Percentiles rank a stretch among this genome's conserved stretches.
Evolutionary conservation across 2,888 invertebrate species (phyloP).

Genomic region (Volucella inflata): DNA sequence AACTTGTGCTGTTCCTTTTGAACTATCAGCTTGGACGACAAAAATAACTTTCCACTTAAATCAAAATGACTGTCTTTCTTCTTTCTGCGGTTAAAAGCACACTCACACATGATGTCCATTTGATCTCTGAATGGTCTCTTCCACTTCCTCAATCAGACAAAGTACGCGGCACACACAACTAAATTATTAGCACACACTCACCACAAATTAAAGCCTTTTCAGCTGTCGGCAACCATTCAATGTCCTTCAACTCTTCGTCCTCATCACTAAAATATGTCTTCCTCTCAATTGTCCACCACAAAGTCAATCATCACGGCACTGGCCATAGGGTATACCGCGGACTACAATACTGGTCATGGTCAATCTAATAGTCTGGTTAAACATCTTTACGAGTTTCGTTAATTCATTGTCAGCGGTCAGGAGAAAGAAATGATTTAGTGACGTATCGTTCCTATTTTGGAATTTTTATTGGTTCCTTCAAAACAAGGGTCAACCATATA

Average conservation of each 20-base stretch:
- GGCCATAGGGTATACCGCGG: slow-evolving; percentile 1
- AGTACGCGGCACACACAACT: slow-evolving; percentile 5
- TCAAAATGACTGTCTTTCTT: slow-evolving; percentile 5
- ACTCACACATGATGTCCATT: slow-evolving; percentile 4
- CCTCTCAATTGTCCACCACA: slow-evolving; percentile 37
- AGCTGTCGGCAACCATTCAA: slow-evolving; percentile 32
- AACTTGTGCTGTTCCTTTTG: background rate
- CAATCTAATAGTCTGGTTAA: slow-evolving; percentile 45
- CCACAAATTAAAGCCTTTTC: slow-evolving; percentile 40
- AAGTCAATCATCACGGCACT: slow-evolving; percentile 16
- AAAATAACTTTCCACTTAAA: background rate
- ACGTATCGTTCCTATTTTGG: slow-evolving; percentile 5
- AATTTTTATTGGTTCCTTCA: slow-evolving; percentile 22
- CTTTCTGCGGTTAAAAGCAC: slow-evolving; percentile 25
- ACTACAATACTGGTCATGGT: background rate
- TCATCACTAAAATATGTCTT: slow-evolving; percentile 21
- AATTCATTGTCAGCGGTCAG: slow-evolving; percentile 52
- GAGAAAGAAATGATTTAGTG: slow-evolving; percentile 41
- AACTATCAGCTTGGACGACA: background rate
- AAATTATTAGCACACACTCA: background rate
- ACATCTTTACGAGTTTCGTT: slow-evolving; percentile 36
- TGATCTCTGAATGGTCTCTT: slow-evolving; percentile 33
- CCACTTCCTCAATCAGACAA: slow-evolving; percentile 9
- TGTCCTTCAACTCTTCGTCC: slow-evolving; percentile 41
- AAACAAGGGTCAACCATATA: background rate